Evolutionary conservation across 2,888 invertebrate genomes (phyloP).

Genomic region (Drosophila subsilvestris): DNA sequence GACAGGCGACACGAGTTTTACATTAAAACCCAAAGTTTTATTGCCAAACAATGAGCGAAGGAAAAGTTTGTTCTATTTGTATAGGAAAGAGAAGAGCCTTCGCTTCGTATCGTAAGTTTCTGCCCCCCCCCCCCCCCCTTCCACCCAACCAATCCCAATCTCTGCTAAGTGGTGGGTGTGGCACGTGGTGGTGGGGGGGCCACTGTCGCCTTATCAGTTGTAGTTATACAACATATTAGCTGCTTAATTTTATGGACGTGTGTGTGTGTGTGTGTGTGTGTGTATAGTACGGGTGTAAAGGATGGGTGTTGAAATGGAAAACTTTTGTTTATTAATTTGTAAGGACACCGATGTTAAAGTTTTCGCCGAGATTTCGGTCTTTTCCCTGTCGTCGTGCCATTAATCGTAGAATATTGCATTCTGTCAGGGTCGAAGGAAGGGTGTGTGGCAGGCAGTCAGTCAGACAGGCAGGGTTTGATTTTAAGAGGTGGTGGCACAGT

Average conservation of each 20-base stretch:
- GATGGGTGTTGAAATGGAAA: constrained; percentile 47
- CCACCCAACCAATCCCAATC: constrained; percentile 15
- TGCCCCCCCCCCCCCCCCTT: background rate
- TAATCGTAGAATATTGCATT: constrained; percentile 3
- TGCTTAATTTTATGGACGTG: constrained; percentile 61
- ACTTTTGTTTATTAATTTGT: constrained; percentile 76
- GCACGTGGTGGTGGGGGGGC: constrained; percentile 2
- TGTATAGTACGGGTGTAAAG: constrained; percentile 15
- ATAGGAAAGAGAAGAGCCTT: constrained; percentile 48
- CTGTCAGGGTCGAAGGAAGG: background rate
- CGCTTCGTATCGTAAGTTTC: constrained; percentile 45
- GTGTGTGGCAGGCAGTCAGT: too few species aligned
- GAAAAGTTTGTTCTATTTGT: constrained; percentile 69
- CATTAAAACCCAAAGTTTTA: constrained; percentile 70
- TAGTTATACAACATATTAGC: constrained; percentile 73
- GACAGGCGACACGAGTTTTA: constrained; percentile 65
- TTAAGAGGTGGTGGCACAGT: background rate
- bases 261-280: constrained; percentile 5
- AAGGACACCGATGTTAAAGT: constrained; percentile 25
- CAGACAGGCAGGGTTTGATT: too few species aligned
- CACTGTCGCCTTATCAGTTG: constrained; percentile 56
- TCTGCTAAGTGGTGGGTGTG: constrained; percentile 40
- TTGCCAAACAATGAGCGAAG: constrained; percentile 34
- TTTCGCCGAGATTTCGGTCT: constrained; percentile 44
- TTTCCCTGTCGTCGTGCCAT: constrained; percentile 8